phyloP scores from a whole-genome alignment of 2,888 invertebrate species.

The Spisula subtruncata region DNA sequence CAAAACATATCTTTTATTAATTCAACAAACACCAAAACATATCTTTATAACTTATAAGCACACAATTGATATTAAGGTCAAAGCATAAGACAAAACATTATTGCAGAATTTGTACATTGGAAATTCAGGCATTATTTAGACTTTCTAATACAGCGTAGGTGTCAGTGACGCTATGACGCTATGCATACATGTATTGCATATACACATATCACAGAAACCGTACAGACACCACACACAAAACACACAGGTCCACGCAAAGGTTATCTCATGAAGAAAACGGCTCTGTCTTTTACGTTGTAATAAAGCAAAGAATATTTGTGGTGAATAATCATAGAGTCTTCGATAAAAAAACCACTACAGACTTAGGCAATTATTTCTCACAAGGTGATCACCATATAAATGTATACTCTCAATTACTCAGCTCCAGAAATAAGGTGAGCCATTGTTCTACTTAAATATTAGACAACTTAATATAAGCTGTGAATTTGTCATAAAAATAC shows the following conservation, averaged over 20 bases:
- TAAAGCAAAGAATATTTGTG: constrained; percentile 12
- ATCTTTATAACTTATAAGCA: no score
- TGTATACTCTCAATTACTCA: not conserved
- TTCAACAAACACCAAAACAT: no score
- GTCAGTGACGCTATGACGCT: no score
- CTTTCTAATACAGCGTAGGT: no score
- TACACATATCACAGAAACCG: not conserved
- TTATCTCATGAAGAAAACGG: constrained; percentile 1
- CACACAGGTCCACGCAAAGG: not conserved
- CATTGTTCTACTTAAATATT: no score
- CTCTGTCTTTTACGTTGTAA: not conserved
- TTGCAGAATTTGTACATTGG: no score
- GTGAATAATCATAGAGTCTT: not conserved
- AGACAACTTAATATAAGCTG: no score
- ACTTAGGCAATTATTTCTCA: constrained; percentile 4
- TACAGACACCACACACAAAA: not conserved
- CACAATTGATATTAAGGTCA: no score
- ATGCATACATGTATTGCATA: not conserved
- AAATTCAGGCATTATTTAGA: no score
- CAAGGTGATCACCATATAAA: not conserved
- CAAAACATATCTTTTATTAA: no score
- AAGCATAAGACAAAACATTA: no score
- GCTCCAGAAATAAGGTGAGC: not conserved
- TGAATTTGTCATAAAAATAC: no score
- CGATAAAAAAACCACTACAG: not conserved